A percentile compares a stretch with the other conserved stretches of the same genome.
These are phyloP conservation scores for Taeniopygia guttata DNA, from an alignment of 2,797 vertebrate genomes.

Conservation along the genomic window DNA sequence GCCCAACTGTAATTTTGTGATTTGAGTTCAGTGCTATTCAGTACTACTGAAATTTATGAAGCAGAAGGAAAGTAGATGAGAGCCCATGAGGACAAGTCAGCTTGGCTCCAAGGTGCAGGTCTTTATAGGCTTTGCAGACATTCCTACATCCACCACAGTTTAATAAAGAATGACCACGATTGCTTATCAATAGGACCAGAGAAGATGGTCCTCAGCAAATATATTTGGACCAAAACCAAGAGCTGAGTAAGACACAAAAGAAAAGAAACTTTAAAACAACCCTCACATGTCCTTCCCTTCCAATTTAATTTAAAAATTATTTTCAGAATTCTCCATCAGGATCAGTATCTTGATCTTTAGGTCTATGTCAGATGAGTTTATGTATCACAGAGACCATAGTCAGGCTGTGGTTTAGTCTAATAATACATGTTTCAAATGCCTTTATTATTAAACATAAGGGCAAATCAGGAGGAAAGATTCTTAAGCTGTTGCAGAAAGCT, in stretches of 20 bases:
- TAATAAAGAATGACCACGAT: neutral
- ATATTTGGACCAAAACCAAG: neutral
- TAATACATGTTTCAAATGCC: neutral
- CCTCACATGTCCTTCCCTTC: neutral
- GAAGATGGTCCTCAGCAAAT: neutral
- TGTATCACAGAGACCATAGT: neutral
- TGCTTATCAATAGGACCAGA: neutral
- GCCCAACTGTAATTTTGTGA: neutral
- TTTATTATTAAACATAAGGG: neutral
- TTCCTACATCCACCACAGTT: neutral
- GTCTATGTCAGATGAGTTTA: neutral
- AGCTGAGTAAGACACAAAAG: neutral
- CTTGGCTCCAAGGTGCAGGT: neutral
- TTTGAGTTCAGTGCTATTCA: neutral
- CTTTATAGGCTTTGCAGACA: neutral
- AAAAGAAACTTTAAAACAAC: neutral
- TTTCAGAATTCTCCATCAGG: neutral
- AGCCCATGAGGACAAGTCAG: neutral
- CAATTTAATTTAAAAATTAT: neutral
- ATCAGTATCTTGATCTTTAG: neutral
- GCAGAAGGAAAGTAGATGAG: neutral
- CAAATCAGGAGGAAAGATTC: neutral
- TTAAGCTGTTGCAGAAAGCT: neutral
- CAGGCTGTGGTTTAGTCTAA: neutral
- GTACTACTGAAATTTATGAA: neutral